Base-by-base conservation (phyloP, 1,140 invertebrate species). In the Macrocentrus cingulum region DNA sequence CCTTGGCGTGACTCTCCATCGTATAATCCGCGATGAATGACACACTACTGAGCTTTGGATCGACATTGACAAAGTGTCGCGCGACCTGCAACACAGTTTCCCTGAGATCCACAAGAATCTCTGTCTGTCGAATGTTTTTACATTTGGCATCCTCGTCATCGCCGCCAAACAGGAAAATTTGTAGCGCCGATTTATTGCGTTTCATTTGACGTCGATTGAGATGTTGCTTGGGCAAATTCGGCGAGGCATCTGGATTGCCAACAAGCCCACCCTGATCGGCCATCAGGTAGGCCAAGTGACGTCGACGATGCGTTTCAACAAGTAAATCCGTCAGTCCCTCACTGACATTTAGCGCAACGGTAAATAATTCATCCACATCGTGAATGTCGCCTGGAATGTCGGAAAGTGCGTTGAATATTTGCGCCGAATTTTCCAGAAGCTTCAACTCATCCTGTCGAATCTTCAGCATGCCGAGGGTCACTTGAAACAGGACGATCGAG, bases 41-140 rank as follows among this genome's bases (percentile, higher is more conserved):
- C n/a, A 91, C 84, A 69, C 87, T 87, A 52, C 79, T 83, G 56
- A 88, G 75, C 74, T 90, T 90, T 48, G 88, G 87, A 78, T 93
- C 91, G 18, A 87, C 78, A 61, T 89, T 86, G 58, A 94, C 83
- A 80, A 98, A 97, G 80, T 98, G 93, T 41, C 92, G 81, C 36
- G 91, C 91, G 42, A 97, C 89, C 84, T 88, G 87, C 55, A 91
- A 77, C 51, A 99, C 95, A n/a, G 95, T 92, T 82, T 99, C 96
- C 60, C 96, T 84, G 9, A 99, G 81, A 81, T 99, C 95, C 0
- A 99, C 95, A 44, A 99, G 80, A 68, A 98, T 90, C 84, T 95
- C 92, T 73, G 91, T 92, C 81, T 99, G 97, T 58, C 93, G 87
- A 53, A 99, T 93, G 83, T 99, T 99, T 81, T 99, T 99, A 53